These are phyloP conservation scores for Formica selysi DNA, from an alignment of 1,140 invertebrate genomes.

Conservation along the genomic window DNA sequence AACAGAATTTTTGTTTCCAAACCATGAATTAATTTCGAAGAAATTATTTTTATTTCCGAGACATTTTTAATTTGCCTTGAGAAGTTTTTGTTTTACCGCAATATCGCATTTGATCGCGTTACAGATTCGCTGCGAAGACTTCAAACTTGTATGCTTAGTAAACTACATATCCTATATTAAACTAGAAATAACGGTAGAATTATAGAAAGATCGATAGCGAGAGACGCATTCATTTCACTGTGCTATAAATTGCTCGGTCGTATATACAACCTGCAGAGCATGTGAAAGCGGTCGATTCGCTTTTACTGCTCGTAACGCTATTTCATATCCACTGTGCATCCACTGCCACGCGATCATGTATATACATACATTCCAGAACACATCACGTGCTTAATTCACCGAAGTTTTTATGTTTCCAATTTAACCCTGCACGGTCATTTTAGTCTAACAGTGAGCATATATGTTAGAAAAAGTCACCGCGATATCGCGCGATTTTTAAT, in stretches of 20 bases:
- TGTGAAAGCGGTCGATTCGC: constrained; percentile 70
- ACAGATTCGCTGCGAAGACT: constrained; percentile 5
- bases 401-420: background rate
- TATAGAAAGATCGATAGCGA: constrained; percentile 43
- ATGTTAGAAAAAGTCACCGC: no score
- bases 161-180: constrained; percentile 25
- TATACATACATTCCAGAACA: background rate
- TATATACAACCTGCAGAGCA: constrained; percentile 57
- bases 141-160: constrained; percentile 29
- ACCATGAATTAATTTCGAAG: background rate
- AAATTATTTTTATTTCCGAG: background rate
- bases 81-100: background rate
- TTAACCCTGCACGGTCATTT: background rate
- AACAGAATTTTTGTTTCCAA: background rate
- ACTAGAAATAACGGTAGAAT: constrained; percentile 29
- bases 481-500: background rate
- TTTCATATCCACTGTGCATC: constrained; percentile 31
- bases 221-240: constrained; percentile 32
- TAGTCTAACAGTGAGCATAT: background rate
- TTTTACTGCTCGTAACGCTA: constrained; percentile 65
- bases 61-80: no score
- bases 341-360: constrained; percentile 8
- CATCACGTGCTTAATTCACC: constrained; percentile 12
- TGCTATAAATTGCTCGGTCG: constrained; percentile 21
- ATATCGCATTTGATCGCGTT: background rate